Conservation (phyloP, 2,113 vertebrate genomes). For the Rutilus rutilus region DNA sequence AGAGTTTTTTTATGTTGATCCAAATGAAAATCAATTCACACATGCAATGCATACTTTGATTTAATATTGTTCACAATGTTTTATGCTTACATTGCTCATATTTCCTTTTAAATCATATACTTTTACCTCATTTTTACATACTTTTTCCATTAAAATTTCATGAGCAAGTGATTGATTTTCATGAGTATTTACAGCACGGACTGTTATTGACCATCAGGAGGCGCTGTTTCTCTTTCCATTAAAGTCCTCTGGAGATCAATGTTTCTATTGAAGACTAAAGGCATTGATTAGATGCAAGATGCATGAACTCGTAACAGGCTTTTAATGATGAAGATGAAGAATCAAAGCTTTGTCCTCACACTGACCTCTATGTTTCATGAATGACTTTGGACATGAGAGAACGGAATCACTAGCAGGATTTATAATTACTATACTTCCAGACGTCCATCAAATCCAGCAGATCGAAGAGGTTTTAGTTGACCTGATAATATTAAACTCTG, state of each 20-base stretch:
- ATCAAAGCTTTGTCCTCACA: constrained; percentile 15
- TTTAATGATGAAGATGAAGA: neutral
- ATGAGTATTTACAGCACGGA: neutral
- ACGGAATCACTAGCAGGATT: neutral
- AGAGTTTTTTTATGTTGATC: too few species aligned
- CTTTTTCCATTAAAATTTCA: neutral
- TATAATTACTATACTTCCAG: neutral
- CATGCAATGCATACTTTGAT: neutral
- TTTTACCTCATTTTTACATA: neutral
- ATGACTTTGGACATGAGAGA: neutral
- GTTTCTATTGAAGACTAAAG: constrained; percentile 4
- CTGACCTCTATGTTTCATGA: neutral
- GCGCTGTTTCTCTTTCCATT: neutral
- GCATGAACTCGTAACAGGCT: neutral
- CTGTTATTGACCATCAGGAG: neutral
- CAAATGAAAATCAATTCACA: too few species aligned
- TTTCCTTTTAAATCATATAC: neutral
- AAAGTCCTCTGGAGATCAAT: neutral
- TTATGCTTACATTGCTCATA: neutral
- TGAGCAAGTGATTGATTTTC: neutral
- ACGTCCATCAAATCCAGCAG: neutral
- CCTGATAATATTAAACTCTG: too few species aligned
- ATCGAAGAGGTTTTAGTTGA: neutral
- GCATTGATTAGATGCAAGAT: neutral
- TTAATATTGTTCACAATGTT: neutral